Conservation (phyloP, 1,140 invertebrate genomes). For the Conopomorpha cramerella region DNA sequence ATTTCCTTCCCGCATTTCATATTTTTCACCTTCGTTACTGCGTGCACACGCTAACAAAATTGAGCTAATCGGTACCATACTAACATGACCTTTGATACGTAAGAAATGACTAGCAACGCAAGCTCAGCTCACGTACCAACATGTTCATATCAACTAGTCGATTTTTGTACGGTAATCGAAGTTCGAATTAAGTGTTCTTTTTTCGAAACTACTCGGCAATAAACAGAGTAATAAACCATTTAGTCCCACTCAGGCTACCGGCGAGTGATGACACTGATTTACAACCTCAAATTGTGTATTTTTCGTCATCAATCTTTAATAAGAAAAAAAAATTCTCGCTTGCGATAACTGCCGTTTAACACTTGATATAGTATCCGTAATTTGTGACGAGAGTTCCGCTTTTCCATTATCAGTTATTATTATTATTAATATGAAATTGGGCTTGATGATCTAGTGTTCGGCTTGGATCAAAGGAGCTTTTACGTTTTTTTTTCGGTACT, state of each 20-base stretch:
- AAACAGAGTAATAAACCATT: constrained; percentile 44
- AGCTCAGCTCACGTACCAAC: no score
- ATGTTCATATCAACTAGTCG: no score
- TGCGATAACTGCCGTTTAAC: constrained; percentile 54
- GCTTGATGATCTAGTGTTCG: constrained; percentile 31
- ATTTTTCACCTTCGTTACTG: no score
- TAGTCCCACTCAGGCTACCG: constrained; percentile 26
- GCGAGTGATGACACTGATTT: constrained; percentile 35
- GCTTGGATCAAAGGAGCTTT: no score
- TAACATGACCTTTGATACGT: no score
- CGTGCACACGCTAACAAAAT: neutral
- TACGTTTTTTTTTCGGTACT: no score
- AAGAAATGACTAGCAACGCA: no score
- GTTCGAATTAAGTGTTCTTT: constrained; percentile 16
- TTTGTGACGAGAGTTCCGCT: constrained; percentile 39
- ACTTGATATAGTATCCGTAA: constrained; percentile 59
- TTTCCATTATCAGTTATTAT: constrained; percentile 56
- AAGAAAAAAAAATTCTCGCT: constrained; percentile 35
- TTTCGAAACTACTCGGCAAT: constrained; percentile 29
- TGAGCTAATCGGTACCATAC: neutral
- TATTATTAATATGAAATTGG: constrained; percentile 47
- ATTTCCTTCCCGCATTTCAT: no score
- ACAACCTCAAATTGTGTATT: constrained; percentile 55
- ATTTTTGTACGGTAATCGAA: neutral
- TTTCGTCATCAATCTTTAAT: constrained; percentile 45